A percentile compares a stretch with the other conserved stretches of the same genome.
Evolutionary conservation across 2,888 invertebrate species (phyloP).

Genomic region (Drosophila mulleri): DNA sequence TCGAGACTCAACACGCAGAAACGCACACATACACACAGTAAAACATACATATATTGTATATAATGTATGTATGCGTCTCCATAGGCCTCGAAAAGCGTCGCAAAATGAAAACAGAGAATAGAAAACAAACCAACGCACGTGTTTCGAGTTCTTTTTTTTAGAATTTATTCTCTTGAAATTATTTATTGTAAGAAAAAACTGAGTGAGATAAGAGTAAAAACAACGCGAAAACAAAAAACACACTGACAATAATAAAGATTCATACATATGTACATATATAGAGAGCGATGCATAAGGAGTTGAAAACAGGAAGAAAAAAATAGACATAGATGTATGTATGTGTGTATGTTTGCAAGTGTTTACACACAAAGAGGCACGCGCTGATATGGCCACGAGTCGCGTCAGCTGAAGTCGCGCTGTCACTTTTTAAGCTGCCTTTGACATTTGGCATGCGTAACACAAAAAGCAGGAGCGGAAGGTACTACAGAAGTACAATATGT

Average conservation of each 20-base stretch:
- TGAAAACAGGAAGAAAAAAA: slow-evolving; percentile 9
- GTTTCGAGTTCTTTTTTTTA: slow-evolving; percentile 28
- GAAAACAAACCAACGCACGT: slow-evolving; percentile 39
- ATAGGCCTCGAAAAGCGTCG: slow-evolving; percentile 31
- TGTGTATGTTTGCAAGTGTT: not conserved
- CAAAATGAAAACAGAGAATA: slow-evolving; percentile 34
- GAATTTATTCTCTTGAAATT: slow-evolving; percentile 20
- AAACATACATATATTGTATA: slow-evolving; percentile 6
- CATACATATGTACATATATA: no score
- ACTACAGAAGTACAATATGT: slow-evolving; percentile 22
- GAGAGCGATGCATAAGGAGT: slow-evolving; percentile 18
- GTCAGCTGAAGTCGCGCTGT: slow-evolving; percentile 41
- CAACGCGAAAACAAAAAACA: slow-evolving; percentile 26
- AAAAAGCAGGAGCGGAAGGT: slow-evolving; percentile 26
- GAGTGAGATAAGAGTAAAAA: slow-evolving; percentile 24
- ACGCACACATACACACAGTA: slow-evolving; percentile 18
- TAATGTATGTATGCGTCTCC: not conserved
- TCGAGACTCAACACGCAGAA: slow-evolving; percentile 28
- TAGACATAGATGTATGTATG: not conserved
- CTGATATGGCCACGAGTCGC: not conserved
- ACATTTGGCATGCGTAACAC: slow-evolving; percentile 34
- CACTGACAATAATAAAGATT: slow-evolving; percentile 20
- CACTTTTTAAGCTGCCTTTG: slow-evolving; percentile 33
- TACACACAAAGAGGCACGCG: slow-evolving; percentile 28
- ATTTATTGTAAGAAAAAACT: slow-evolving; percentile 20